These are phyloP conservation scores for Folsomia manolachei DNA, from an alignment of 2,888 invertebrate species.

Conservation along the genomic window DNA sequence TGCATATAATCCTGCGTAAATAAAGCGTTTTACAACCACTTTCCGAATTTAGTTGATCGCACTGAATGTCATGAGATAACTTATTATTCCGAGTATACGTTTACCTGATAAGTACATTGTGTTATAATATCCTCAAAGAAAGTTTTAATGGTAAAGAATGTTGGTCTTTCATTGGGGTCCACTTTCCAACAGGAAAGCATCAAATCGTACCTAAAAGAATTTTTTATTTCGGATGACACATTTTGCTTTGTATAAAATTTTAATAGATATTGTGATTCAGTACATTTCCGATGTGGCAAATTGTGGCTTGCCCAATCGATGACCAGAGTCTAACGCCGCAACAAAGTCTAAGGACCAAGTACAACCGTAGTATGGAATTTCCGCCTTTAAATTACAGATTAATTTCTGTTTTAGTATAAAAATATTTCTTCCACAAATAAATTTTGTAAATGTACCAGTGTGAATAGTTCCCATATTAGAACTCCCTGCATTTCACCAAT, in stretches of 20 bases:
- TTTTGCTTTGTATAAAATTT: background rate
- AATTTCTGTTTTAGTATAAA: too few relatives aligned
- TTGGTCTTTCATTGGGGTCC: constrained; percentile 32
- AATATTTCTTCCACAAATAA: too few relatives aligned
- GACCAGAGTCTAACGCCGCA: constrained; percentile 28
- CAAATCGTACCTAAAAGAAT: constrained; percentile 33
- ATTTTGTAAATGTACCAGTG: too few relatives aligned
- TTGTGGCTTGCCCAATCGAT: constrained; percentile 34
- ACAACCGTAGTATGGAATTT: constrained; percentile 33
- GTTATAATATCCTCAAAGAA: constrained; percentile 40
- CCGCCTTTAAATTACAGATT: too few relatives aligned
- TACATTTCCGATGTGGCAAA: constrained; percentile 40
- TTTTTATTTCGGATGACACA: background rate
- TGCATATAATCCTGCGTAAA: constrained; percentile 24
- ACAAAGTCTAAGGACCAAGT: constrained; percentile 42
- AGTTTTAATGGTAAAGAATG: constrained; percentile 30
- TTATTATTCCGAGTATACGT: too few relatives aligned
- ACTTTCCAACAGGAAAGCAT: constrained; percentile 40
- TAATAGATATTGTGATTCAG: too few relatives aligned
- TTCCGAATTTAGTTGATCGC: too few relatives aligned
- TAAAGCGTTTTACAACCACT: too few relatives aligned
- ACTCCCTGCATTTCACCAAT: constrained; percentile 20
- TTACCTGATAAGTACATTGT: constrained; percentile 36
- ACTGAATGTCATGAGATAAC: too few relatives aligned
- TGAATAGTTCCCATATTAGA: constrained; percentile 36